phyloP scores from a whole-genome alignment of 37 sponge, comb jelly and placozoan genomes.

The Beroe ovata region DNA sequence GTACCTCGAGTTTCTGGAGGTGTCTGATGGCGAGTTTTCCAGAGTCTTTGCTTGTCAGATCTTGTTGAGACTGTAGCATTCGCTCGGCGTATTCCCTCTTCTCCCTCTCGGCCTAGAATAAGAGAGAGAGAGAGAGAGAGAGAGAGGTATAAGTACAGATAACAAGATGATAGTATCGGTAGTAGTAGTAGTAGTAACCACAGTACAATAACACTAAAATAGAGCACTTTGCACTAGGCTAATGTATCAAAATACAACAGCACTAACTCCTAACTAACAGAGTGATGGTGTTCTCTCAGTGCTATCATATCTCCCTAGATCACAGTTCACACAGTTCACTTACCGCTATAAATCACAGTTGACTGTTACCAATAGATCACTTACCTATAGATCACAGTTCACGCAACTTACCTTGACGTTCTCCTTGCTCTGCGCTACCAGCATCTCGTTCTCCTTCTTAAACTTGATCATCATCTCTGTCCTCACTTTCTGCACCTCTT shows the following conservation, averaged over 20 bases:
- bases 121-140: no score
- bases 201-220: no score
- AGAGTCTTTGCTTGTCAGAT: background rate
- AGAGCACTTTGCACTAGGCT: no score
- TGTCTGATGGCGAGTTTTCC: constrained; percentile 49
- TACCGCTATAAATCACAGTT: no score
- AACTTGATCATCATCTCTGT: constrained; percentile 64
- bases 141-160: no score
- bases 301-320: no score
- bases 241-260: no score
- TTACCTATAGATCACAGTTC: background rate
- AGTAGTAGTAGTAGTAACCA: no score
- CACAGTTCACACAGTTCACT: no score
- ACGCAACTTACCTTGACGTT: background rate
- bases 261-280: no score
- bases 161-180: no score
- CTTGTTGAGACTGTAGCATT: constrained; percentile 53
- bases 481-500: constrained; percentile 51
- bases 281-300: no score
- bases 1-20: constrained; percentile 60
- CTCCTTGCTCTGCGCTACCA: constrained; percentile 26
- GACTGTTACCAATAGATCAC: background rate
- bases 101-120: constrained; percentile 45
- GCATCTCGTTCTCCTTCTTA: constrained; percentile 51
- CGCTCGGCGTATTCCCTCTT: constrained; percentile 29